phyloP scores from a whole-genome alignment of 2,113 vertebrate species.

The Ellobius talpinus region DNA sequence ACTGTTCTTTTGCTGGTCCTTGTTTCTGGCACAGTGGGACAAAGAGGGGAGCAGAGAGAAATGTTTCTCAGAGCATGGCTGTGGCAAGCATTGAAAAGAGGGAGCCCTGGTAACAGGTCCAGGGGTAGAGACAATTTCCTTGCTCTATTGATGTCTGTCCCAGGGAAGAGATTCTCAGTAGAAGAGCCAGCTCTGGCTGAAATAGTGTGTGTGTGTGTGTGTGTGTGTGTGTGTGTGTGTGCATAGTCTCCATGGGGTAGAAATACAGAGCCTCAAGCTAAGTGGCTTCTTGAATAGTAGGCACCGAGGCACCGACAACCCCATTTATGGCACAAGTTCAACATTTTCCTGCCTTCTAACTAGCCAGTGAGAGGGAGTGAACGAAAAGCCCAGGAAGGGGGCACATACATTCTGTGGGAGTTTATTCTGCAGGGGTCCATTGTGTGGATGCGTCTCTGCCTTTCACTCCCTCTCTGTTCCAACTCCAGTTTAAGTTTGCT shows the following conservation, averaged over 20 bases:
- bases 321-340: not conserved
- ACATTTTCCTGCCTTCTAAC: slow-evolving; percentile 42
- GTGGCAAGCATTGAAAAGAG: slow-evolving; percentile 75
- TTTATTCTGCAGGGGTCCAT: not conserved
- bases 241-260: not conserved
- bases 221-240: slow-evolving; percentile 16
- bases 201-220: not conserved
- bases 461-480: slow-evolving; percentile 59
- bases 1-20: slow-evolving; percentile 77
- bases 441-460: slow-evolving; percentile 37
- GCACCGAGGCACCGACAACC: not conserved
- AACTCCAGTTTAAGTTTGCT: slow-evolving; percentile 28
- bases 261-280: not conserved
- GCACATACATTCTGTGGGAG: not conserved
- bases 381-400: slow-evolving; percentile 17
- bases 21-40: slow-evolving; percentile 70
- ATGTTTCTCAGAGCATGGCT: slow-evolving; percentile 72
- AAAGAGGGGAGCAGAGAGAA: slow-evolving; percentile 64
- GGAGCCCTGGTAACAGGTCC: slow-evolving; percentile 77
- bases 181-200: slow-evolving; percentile 72
- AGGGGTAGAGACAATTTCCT: slow-evolving; percentile 79
- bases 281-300: slow-evolving; percentile 56
- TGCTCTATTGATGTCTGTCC: slow-evolving; percentile 71
- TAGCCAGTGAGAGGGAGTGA: not conserved
- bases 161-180: slow-evolving; percentile 68